Evolutionary conservation across 2,797 vertebrate species (phyloP).

Genomic region (Carduelis carduelis): DNA sequence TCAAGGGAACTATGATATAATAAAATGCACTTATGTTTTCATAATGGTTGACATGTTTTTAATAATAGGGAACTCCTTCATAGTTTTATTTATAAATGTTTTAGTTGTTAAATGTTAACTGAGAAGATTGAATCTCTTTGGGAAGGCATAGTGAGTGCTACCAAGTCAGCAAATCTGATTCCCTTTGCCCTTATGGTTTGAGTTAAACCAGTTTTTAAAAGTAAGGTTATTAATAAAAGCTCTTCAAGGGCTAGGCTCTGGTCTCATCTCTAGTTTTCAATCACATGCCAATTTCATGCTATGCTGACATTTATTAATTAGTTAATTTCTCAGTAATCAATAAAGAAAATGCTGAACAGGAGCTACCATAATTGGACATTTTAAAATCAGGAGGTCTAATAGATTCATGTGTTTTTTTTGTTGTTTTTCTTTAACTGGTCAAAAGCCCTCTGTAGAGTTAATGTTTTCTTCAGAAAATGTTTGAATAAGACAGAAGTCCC

Average conservation of each 20-base stretch:
- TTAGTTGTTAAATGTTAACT: not conserved
- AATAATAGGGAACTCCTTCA: not conserved
- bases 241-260: not conserved
- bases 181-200: not conserved
- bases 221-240: not conserved
- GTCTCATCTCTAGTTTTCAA: not conserved
- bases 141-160: not conserved
- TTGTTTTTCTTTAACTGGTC: not conserved
- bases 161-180: not conserved
- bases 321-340: not conserved
- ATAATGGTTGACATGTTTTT: not conserved
- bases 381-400: not conserved
- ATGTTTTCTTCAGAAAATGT: not conserved
- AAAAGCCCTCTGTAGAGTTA: not conserved
- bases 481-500: not conserved
- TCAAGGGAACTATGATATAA: not conserved
- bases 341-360: not conserved
- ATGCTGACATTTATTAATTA: not conserved
- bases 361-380: not conserved
- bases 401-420: not conserved
- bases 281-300: not conserved
- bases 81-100: not conserved
- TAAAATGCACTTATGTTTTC: not conserved
- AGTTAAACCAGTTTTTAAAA: not conserved
- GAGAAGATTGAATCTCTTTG: not conserved